These are phyloP conservation scores for Florisuga fusca DNA, from an alignment of 2,797 vertebrate genomes.

Conservation along the genomic window DNA sequence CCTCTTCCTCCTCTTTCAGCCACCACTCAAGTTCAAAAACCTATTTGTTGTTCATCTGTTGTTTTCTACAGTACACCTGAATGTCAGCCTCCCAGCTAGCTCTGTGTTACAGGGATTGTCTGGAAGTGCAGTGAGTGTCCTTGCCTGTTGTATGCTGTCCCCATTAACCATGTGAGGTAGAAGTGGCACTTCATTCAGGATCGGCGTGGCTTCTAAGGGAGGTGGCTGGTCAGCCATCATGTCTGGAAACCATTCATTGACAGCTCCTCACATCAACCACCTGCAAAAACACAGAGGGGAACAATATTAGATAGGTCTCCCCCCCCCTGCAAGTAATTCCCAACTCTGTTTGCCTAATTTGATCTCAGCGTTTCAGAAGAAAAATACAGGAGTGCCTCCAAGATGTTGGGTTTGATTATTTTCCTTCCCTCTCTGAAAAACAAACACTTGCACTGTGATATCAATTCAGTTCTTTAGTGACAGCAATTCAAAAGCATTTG, in stretches of 20 bases:
- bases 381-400: not conserved
- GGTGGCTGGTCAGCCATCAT: conserved; percentile 85
- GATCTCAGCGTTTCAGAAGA: not conserved
- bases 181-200: conserved; percentile 81
- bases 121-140: not conserved
- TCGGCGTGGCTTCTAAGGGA: conserved; percentile 79
- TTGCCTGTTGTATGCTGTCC: conserved; percentile 81
- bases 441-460: not conserved
- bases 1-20: not conserved
- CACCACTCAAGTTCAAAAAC: not conserved
- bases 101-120: accelerated
- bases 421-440: not conserved
- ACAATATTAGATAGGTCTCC: accelerated
- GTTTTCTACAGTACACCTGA: not conserved
- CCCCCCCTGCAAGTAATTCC: not conserved
- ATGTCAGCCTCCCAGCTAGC: not conserved
- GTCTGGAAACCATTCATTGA: conserved; percentile 79
- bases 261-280: conserved; percentile 50
- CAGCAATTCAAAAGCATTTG: not conserved
- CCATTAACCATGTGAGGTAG: conserved; percentile 81
- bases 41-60: not conserved
- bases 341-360: accelerated
- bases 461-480: not conserved
- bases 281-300: conserved; percentile 22
- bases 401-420: not conserved